Base-by-base conservation (phyloP, 2,797 vertebrate genomes). In the Phataginus tricuspis region DNA sequence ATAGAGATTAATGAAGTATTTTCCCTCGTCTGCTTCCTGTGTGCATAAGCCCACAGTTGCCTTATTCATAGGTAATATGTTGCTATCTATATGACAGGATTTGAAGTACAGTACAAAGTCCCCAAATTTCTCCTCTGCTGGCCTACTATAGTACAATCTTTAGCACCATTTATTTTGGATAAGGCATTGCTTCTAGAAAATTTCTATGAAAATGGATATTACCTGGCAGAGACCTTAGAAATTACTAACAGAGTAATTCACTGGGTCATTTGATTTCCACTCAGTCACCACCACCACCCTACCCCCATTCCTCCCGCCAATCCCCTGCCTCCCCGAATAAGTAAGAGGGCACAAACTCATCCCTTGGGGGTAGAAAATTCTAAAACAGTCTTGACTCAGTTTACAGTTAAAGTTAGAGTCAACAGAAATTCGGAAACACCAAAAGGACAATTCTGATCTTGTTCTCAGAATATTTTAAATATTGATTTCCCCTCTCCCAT, bases 1-100 rank as follows among this genome's bases (percentile, higher is more conserved):
- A 75, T 45, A 92, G 82, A 91, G 29, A 92, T 96, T 92, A 95
- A 83, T 95, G 91, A 92, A 34, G 29, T 10, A 68, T 63, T 14
- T 21, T 0, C 15, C 31, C 27, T 31, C 27, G 27, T 69, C 53
- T 80, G 27, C 13, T 55, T 78, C 90, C 74, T 95, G 53, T 87
- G 8, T 93, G n/a, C 8, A 13, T 86, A 63, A 90, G 53, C 39
- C 49, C 31, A 72, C 15, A 63, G 39, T 66, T 97, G 49, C 29
- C 34, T 93, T 79, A 75, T 51, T 25, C 29, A 39, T 49, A 59
- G 31, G 45, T 37, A 86, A 53, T 83, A 82, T 29, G 45, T 78
- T 88, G 45, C 49, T 49, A 25, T 89, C 37, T 91, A 7, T 77
- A n/a, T 31, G n/a, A 27, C 66, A 64, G 63, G 8, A 57, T 61